These are phyloP conservation scores for Odontocolon sp. DNA, from an alignment of 2,888 invertebrate species.

Conservation along the genomic window DNA sequence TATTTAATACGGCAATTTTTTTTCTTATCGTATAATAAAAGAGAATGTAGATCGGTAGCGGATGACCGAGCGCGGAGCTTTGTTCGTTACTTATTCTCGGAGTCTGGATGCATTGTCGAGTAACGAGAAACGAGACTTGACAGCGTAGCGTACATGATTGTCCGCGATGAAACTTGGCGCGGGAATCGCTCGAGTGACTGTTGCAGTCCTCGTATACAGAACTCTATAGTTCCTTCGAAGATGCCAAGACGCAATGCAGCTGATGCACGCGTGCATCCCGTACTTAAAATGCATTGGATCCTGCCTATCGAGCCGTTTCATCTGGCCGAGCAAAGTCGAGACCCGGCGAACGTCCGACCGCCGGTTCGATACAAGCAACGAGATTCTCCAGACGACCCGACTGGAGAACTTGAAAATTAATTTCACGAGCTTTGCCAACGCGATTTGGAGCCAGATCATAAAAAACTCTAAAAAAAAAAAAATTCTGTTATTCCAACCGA, in stretches of 20 bases:
- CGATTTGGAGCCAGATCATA: background rate
- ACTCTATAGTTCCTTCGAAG: constrained; percentile 10
- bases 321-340: constrained; percentile 65
- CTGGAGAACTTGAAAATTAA: constrained; percentile 44
- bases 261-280: constrained; percentile 60
- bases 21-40: constrained; percentile 24
- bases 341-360: constrained; percentile 24
- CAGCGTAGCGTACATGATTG: background rate
- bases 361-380: constrained; percentile 43
- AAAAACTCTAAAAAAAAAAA: too few relatives aligned
- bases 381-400: constrained; percentile 6
- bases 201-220: background rate
- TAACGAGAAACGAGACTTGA: constrained; percentile 8
- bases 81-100: constrained; percentile 1
- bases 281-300: constrained; percentile 79
- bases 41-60: constrained; percentile 12
- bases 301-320: constrained; percentile 74
- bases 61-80: background rate
- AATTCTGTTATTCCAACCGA: too few relatives aligned
- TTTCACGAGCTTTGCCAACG: constrained; percentile 29
- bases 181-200: constrained; percentile 20
- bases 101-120: background rate
- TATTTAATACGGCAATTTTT: constrained; percentile 23
- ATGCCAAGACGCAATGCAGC: constrained; percentile 20
- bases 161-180: constrained; percentile 38